Conservation (phyloP, 2,888 invertebrate genomes). For the Unio pictorum region DNA sequence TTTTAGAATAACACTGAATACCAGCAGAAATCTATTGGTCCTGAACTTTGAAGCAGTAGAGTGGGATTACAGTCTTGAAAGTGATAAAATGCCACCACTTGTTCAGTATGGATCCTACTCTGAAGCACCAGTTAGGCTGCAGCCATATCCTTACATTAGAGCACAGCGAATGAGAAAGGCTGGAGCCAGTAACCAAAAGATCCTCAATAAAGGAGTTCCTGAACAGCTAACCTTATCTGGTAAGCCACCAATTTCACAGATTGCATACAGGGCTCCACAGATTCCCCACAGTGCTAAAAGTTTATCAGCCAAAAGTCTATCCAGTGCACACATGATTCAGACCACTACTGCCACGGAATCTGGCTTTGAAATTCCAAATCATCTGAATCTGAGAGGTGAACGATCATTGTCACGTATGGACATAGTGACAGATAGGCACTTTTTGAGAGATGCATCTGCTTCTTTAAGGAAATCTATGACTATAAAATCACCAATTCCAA, state of each 20-base stretch:
- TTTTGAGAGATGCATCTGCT: conserved; percentile 18
- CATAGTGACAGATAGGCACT: background rate
- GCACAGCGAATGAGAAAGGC: conserved; percentile 68
- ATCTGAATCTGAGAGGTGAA: conserved; percentile 1
- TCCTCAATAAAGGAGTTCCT: conserved; percentile 42
- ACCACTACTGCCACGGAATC: conserved; percentile 23
- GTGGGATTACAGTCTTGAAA: conserved; percentile 68
- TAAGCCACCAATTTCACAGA: conserved; percentile 38
- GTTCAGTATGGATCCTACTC: conserved; percentile 66
- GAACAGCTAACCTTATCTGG: conserved; percentile 6
- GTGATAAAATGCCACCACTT: conserved; percentile 67
- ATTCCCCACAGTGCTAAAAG: conserved; percentile 66
- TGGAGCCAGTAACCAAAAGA: conserved; percentile 65
- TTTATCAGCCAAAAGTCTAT: conserved; percentile 56
- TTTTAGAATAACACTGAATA: conserved; percentile 68
- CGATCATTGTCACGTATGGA: conserved; percentile 4
- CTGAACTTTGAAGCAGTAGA: conserved; percentile 69
- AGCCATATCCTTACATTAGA: conserved; percentile 67
- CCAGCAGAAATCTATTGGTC: conserved; percentile 64
- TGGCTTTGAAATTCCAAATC: conserved; percentile 16
- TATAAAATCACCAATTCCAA: conserved; percentile 41
- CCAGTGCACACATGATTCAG: conserved; percentile 59
- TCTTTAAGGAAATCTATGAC: conserved; percentile 26
- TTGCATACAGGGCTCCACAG: conserved; percentile 46
- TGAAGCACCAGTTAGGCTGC: conserved; percentile 64